Evolutionary conservation across 2,113 vertebrate genomes (phyloP).

Genomic region (Heterochromis multidens): DNA sequence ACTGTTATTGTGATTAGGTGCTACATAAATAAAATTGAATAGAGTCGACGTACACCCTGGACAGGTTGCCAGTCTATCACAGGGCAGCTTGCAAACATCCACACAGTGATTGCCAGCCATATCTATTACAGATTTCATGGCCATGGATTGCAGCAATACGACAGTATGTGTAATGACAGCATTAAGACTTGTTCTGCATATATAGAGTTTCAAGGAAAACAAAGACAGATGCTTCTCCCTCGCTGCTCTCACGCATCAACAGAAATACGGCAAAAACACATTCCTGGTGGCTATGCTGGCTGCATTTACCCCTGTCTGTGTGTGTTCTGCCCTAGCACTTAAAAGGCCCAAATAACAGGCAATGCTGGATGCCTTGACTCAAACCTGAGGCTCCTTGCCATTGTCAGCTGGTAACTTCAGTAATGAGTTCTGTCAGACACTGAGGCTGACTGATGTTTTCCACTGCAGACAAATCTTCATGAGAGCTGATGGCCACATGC

Average conservation of each 20-base stretch:
- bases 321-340: constrained; percentile 43
- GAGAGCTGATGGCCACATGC: constrained; percentile 29
- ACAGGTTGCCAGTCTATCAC: too few relatives aligned
- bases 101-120: constrained; percentile 19
- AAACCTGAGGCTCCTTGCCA: constrained; percentile 53
- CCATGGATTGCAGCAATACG: constrained; percentile 31
- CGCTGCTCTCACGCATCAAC: constrained; percentile 40
- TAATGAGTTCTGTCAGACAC: constrained; percentile 62
- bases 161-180: constrained; percentile 47
- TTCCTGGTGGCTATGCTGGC: constrained; percentile 55
- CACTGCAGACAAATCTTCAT: constrained; percentile 52
- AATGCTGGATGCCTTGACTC: constrained; percentile 26
- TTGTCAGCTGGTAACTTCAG: constrained; percentile 54
- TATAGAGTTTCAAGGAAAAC: constrained; percentile 60
- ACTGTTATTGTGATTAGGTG: background rate
- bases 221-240: constrained; percentile 61
- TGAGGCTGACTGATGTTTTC: constrained; percentile 53
- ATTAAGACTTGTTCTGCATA: constrained; percentile 61
- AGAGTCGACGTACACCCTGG: background rate
- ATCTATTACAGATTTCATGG: constrained; percentile 21
- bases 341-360: constrained; percentile 24
- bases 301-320: constrained; percentile 26
- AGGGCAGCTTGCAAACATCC: background rate
- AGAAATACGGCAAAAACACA: constrained; percentile 62
- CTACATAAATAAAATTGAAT: background rate